phyloP scores from a whole-genome alignment of 2,797 vertebrate genomes.

The Loris lydekkerianus region DNA sequence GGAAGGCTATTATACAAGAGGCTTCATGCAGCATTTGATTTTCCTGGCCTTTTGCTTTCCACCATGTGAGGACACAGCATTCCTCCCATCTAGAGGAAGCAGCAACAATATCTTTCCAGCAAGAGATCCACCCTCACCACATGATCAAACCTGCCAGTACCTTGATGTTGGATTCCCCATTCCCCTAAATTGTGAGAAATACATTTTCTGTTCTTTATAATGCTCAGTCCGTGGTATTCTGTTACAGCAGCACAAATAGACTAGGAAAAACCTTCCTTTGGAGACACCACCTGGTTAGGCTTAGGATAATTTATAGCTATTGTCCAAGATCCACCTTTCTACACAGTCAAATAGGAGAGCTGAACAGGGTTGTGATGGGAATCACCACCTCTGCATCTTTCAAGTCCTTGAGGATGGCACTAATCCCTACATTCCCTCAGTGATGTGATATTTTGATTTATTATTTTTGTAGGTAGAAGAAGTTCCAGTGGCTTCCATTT shows the following conservation, averaged over 20 bases:
- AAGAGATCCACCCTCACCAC: no score
- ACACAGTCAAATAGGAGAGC: not conserved
- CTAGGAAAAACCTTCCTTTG: not conserved
- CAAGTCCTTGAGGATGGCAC: no score
- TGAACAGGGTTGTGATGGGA: not conserved
- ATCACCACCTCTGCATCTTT: not conserved
- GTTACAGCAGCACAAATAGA: not conserved
- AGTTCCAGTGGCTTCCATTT: no score
- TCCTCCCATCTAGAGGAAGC: no score
- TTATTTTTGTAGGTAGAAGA: no score
- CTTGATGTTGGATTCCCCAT: no score
- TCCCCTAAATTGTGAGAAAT: not conserved
- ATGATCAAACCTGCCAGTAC: no score
- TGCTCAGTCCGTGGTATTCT: not conserved
- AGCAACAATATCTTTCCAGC: no score
- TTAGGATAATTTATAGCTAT: not conserved
- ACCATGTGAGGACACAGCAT: not conserved
- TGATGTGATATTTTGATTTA: no score
- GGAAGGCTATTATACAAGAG: not conserved
- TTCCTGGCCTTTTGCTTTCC: not conserved
- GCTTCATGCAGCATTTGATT: not conserved
- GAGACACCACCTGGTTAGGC: not conserved
- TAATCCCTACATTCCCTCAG: no score
- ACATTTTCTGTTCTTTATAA: not conserved
- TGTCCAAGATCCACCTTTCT: not conserved